These are phyloP conservation scores for Hemiprocne comata DNA, from an alignment of 2,113 vertebrate genomes.

Conservation along the genomic window DNA sequence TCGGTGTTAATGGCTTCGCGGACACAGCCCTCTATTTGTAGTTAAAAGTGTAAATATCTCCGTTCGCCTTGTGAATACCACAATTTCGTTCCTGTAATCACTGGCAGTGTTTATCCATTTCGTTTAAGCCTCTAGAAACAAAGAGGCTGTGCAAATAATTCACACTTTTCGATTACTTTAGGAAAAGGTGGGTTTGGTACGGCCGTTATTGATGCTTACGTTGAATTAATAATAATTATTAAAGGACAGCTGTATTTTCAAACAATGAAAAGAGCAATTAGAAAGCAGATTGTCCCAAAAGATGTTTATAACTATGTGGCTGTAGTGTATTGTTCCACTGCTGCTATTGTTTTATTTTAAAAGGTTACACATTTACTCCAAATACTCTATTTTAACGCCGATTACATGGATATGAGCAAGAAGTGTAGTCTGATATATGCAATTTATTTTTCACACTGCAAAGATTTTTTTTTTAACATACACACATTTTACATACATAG, in stretches of 20 bases:
- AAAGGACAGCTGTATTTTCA: neutral
- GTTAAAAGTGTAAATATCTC: neutral
- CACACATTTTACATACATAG: no score
- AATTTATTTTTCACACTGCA: neutral
- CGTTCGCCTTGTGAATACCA: neutral
- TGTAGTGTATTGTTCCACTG: neutral
- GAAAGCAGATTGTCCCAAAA: neutral
- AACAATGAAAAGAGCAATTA: neutral
- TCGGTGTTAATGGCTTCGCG: neutral
- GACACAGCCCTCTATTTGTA: neutral
- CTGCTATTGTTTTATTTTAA: neutral
- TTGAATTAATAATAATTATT: neutral
- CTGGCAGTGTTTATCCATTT: neutral
- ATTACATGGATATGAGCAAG: neutral
- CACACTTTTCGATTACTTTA: neutral
- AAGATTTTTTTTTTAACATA: neutral
- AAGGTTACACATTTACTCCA: neutral
- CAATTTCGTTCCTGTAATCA: neutral
- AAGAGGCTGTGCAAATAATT: neutral
- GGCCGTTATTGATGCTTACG: neutral
- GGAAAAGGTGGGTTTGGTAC: neutral
- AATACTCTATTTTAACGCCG: neutral
- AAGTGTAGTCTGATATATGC: accelerated
- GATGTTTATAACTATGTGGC: neutral
- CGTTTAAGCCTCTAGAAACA: neutral